phyloP scores from a whole-genome alignment of 2,797 vertebrate genomes.

The Arnoldichthys spilopterus region DNA sequence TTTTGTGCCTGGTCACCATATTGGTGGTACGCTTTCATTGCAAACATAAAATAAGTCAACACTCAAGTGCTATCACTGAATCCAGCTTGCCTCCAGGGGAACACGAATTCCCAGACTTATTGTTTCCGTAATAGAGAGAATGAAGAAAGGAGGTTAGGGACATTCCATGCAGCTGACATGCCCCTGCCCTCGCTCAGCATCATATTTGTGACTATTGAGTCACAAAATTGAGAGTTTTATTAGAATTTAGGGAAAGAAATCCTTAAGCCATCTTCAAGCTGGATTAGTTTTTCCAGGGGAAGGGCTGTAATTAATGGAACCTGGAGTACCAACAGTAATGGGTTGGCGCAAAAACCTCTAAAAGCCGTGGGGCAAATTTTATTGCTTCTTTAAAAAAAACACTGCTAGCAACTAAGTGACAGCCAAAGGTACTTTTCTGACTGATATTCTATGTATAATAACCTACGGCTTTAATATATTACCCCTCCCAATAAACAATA shows the following conservation, averaged over 20 bases:
- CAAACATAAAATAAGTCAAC: constrained; percentile 25
- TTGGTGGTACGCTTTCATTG: constrained; percentile 50
- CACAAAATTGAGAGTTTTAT: background rate
- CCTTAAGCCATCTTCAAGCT: background rate
- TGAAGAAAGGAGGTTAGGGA: constrained; percentile 36
- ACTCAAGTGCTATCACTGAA: constrained; percentile 10
- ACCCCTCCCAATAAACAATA: too few relatives aligned
- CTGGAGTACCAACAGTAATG: too few relatives aligned
- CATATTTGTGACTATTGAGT: background rate
- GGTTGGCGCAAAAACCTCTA: too few relatives aligned
- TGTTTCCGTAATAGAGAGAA: constrained; percentile 55
- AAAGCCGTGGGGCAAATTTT: too few relatives aligned
- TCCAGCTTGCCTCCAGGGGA: constrained; percentile 36
- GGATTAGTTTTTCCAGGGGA: background rate
- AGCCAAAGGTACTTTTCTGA: too few relatives aligned
- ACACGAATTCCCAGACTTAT: constrained; percentile 58
- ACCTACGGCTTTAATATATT: too few relatives aligned
- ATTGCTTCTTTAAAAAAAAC: too few relatives aligned
- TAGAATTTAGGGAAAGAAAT: background rate
- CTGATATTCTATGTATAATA: too few relatives aligned
- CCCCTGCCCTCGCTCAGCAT: constrained; percentile 26
- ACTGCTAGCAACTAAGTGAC: too few relatives aligned
- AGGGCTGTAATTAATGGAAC: background rate
- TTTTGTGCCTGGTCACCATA: constrained; percentile 2
- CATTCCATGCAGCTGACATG: constrained; percentile 51